These are phyloP conservation scores for Taphrorychus bicolor DNA, from an alignment of 2,888 invertebrate species.

Conservation along the genomic window DNA sequence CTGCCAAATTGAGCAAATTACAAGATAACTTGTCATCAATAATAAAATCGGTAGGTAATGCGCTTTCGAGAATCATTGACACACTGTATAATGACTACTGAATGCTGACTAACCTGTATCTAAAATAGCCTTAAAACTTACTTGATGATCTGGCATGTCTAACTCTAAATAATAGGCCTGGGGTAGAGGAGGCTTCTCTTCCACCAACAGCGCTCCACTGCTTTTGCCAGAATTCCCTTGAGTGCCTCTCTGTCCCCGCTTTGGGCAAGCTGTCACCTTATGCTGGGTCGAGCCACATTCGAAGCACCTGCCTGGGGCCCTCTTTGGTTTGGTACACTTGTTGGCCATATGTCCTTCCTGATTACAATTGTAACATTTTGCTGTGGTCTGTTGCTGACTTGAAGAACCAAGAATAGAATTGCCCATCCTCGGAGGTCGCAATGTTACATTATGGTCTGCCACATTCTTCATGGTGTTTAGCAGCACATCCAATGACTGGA, in stretches of 20 bases:
- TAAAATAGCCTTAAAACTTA: slow-evolving; percentile 3
- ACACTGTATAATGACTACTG: too few species aligned
- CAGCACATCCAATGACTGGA: neutral
- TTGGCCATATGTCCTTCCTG: slow-evolving; percentile 12
- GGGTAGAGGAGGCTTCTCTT: neutral
- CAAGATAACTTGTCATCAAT: neutral
- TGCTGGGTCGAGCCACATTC: slow-evolving; percentile 31
- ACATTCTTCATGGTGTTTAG: slow-evolving; percentile 2
- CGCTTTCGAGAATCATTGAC: neutral
- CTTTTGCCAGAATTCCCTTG: neutral
- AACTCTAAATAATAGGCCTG: neutral
- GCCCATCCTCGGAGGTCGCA: neutral
- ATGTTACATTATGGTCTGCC: too few species aligned
- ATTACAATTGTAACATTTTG: slow-evolving; percentile 18
- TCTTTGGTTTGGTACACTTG: slow-evolving; percentile 28
- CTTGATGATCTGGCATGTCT: neutral
- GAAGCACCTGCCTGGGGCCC: slow-evolving; percentile 29
- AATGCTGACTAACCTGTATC: neutral
- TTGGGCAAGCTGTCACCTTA: slow-evolving; percentile 25
- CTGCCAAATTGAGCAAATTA: neutral
- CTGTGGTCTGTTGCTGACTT: neutral
- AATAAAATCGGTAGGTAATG: neutral
- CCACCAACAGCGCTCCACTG: neutral
- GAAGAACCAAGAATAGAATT: neutral
- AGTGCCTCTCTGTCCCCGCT: neutral